Base-by-base conservation (phyloP, 2,113 vertebrate species). In the Periophthalmus modestus region DNA sequence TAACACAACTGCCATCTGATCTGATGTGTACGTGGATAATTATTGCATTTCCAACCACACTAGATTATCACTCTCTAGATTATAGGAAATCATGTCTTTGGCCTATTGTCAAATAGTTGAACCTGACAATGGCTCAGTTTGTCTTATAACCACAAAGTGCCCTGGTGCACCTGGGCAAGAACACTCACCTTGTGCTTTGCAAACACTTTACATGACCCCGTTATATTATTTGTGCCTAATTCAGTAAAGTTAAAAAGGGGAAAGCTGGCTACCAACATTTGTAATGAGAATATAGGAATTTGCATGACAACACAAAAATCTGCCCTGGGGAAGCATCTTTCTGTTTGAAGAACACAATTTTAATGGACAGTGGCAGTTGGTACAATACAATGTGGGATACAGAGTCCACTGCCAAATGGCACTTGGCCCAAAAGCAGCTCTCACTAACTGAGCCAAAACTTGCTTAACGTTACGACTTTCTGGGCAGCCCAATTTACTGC, bases 281-380 rank as follows among this genome's bases (percentile, higher is more conserved):
- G 62, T 11, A 4, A 39, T 65, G 34, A 39, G 10, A 19, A 39
- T n/a, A 39, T 36, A 15, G 24, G 33, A 13, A 61, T 28, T 61
- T 61, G 16, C 15, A 33, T 62, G 59, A 34, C 59, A 19, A 62
- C 59, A 15, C 62, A 65, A 65, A 36, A n/a, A 39, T 43, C 18
- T 5, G 5, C 62, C 19, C 62, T 21, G 34, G 34, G 16, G 18
- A 36, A n/a, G 7, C 18, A 36, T 34, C 62, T 18, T 39, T 65
- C 62, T 65, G 62, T 65, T 65, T 39, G 15, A 34, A 19, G 34
- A 65, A 65, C 62, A 65, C 62, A 11, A 16, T 39, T 62, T 62
- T 65, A 65, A 65, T 65, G 62, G 62, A 39, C 62, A 39, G 61
- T n/a, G 18, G 58, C 58, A 61, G 59, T 62, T 34, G 33, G 19